These are phyloP conservation scores for Laodelphax striatellus DNA, from an alignment of 1,140 invertebrate genomes.

Conservation along the genomic window DNA sequence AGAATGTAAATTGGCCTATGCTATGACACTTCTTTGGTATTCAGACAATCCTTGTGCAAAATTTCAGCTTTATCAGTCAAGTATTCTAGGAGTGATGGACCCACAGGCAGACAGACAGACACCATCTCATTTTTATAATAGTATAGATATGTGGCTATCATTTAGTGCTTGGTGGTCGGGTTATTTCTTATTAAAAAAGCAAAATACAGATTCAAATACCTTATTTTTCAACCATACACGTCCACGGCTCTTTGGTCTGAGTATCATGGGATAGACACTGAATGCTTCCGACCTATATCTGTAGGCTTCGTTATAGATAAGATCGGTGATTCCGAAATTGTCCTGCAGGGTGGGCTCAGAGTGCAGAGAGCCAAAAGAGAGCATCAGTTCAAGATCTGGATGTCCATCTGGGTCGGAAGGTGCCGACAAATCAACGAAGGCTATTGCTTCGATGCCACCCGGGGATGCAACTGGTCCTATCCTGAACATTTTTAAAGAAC, in stretches of 20 bases:
- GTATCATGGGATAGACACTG: slow-evolving; percentile 21
- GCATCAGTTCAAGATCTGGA: slow-evolving; percentile 33
- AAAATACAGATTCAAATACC: too few species aligned
- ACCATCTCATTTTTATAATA: too few species aligned
- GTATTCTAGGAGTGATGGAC: too few species aligned
- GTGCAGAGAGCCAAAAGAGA: slow-evolving; percentile 13
- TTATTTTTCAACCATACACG: slow-evolving; percentile 38
- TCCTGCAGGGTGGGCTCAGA: slow-evolving; percentile 22
- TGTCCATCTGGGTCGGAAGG: slow-evolving; percentile 44
- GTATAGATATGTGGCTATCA: too few species aligned
- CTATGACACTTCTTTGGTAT: too few species aligned
- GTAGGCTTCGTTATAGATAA: slow-evolving; percentile 30
- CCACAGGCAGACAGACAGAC: too few species aligned
- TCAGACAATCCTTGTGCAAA: too few species aligned
- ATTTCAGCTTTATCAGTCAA: too few species aligned
- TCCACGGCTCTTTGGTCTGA: slow-evolving; percentile 49
- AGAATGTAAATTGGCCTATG: too few species aligned
- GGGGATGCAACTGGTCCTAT: slow-evolving; percentile 54
- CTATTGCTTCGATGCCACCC: slow-evolving; percentile 67
- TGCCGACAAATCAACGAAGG: slow-evolving; percentile 58
- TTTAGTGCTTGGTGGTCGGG: too few species aligned
- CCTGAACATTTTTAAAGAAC: slow-evolving; percentile 17
- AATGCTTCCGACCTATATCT: slow-evolving; percentile 30
- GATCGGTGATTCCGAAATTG: slow-evolving; percentile 30
- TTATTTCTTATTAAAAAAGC: too few species aligned